Percentiles rank a stretch among this genome's conserved stretches.
Conservation (phyloP, 2,113 vertebrate species). For the Atherinomorus stipes region DNA sequence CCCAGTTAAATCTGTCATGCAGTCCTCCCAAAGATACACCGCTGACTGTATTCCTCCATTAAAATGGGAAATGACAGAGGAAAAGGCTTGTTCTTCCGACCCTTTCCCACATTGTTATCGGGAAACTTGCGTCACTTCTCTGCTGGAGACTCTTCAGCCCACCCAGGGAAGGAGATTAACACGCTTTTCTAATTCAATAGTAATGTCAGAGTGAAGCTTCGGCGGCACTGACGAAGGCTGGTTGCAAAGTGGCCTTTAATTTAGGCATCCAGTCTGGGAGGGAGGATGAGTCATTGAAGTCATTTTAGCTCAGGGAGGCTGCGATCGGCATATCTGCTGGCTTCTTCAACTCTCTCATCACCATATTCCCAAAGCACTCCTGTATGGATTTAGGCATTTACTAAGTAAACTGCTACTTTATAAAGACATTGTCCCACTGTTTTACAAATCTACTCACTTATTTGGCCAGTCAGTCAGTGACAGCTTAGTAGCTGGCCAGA, state of each 20-base stretch:
- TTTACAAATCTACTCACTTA: too few species aligned
- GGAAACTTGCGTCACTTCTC: slow-evolving; percentile 61
- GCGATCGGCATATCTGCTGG: background rate
- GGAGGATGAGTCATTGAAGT: slow-evolving; percentile 57
- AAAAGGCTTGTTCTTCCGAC: background rate
- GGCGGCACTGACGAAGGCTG: slow-evolving; percentile 41
- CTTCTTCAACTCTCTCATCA: too few species aligned
- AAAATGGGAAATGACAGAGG: slow-evolving; percentile 19
- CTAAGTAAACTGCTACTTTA: background rate
- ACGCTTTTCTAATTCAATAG: slow-evolving; percentile 45
- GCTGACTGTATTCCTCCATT: background rate
- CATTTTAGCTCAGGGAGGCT: slow-evolving; percentile 7
- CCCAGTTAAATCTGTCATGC: background rate
- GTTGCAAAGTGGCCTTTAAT: slow-evolving; percentile 37
- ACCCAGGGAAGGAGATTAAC: slow-evolving; percentile 42
- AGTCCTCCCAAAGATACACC: background rate
- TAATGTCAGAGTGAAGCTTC: slow-evolving; percentile 44
- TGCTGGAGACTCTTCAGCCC: slow-evolving; percentile 23
- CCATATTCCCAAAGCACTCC: too few species aligned
- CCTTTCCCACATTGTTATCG: slow-evolving; percentile 5
- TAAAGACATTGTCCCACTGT: background rate
- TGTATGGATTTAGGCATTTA: background rate
- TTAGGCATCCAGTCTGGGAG: slow-evolving; percentile 22
- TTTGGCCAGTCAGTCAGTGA: too few species aligned
- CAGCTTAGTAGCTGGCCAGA: too few species aligned